These are phyloP conservation scores for Callionymus lyra DNA, from an alignment of 2,113 vertebrate genomes.

Conservation along the genomic window DNA sequence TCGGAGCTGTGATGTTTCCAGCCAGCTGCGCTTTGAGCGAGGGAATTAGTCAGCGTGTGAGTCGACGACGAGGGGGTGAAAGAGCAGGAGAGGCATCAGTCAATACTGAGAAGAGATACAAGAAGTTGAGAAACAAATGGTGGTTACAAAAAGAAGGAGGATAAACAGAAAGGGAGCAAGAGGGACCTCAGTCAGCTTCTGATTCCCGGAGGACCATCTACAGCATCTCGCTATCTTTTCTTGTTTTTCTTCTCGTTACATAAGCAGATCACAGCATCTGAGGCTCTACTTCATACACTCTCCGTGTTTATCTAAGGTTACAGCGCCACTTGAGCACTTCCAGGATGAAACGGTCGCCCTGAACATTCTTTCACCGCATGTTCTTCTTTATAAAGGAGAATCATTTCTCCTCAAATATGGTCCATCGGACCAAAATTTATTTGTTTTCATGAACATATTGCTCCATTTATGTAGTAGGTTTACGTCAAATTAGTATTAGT, in stretches of 20 bases:
- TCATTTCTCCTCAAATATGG: too few species aligned
- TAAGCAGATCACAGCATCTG: constrained; percentile 28
- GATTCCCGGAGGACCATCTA: constrained; percentile 23
- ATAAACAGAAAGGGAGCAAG: constrained; percentile 20
- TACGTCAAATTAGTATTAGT: too few species aligned
- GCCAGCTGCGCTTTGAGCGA: constrained; percentile 21
- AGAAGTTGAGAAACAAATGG: constrained; percentile 17
- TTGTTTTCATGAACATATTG: too few species aligned
- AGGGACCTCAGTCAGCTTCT: constrained; percentile 17
- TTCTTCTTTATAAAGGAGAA: too few species aligned
- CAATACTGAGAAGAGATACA: constrained; percentile 15
- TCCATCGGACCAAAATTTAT: too few species aligned
- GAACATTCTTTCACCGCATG: too few species aligned
- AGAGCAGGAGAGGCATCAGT: constrained; percentile 6
- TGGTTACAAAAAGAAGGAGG: constrained; percentile 8
- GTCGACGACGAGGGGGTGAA: not conserved
- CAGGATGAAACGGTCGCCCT: too few species aligned
- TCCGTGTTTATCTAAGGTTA: not conserved
- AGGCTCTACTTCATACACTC: constrained; percentile 6
- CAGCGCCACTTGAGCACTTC: too few species aligned
- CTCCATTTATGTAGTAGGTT: too few species aligned
- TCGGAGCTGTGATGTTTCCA: constrained; percentile 38
- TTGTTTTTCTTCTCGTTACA: constrained; percentile 20
- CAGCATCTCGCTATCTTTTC: constrained; percentile 8
- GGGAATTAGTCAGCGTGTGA: constrained; percentile 22